phyloP scores from a whole-genome alignment of 2,113 vertebrate species.

The Artemisiospiza belli region DNA sequence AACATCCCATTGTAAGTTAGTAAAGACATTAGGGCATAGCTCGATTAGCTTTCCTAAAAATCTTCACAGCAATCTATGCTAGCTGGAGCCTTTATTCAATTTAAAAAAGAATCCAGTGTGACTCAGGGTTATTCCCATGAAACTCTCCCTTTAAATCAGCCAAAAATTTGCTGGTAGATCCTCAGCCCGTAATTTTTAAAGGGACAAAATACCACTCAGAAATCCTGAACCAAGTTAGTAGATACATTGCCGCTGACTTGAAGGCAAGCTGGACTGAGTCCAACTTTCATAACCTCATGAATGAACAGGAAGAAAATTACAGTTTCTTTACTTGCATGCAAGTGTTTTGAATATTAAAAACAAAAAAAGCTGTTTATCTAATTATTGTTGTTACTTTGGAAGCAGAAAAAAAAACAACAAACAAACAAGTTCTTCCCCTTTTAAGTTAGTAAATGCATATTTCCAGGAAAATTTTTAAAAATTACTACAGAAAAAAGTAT shows the following conservation, averaged over 20 bases:
- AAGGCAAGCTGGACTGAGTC: background rate
- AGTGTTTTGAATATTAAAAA: background rate
- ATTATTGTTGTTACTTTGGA: background rate
- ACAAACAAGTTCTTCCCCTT: background rate
- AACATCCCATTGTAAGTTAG: background rate
- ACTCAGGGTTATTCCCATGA: background rate
- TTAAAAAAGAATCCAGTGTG: background rate
- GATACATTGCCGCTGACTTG: background rate
- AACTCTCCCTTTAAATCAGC: background rate
- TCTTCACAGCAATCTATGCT: background rate
- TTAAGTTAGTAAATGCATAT: background rate
- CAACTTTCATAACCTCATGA: background rate
- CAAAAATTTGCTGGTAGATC: background rate
- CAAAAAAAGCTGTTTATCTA: background rate
- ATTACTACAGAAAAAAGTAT: background rate
- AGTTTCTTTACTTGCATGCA: background rate
- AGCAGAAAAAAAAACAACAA: background rate
- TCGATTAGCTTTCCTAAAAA: background rate
- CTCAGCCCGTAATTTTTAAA: background rate
- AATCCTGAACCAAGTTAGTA: background rate
- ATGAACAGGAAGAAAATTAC: background rate
- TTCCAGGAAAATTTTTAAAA: background rate
- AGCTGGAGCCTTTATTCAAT: background rate
- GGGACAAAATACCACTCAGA: background rate
- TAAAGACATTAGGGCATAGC: background rate